Conservation (phyloP, 2,113 vertebrate genomes). For the Eurystomus gularis region DNA sequence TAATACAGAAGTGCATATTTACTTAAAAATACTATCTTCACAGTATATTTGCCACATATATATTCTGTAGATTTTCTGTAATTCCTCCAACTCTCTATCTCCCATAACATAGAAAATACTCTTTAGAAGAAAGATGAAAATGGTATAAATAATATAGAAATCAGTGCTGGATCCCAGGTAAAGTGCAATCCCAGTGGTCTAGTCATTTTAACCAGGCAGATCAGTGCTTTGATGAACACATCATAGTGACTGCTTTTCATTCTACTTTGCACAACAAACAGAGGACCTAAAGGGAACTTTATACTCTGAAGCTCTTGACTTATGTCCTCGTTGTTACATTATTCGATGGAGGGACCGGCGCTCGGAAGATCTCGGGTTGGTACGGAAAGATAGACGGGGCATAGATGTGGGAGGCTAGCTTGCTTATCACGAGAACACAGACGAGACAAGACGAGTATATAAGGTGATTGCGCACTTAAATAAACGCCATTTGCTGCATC, state of each 20-base stretch:
- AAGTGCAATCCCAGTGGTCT: not conserved
- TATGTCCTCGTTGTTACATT: not conserved
- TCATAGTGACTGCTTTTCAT: not conserved
- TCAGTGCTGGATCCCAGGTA: not conserved
- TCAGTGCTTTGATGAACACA: not conserved
- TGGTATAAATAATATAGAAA: not conserved
- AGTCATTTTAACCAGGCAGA: not conserved
- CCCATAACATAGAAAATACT: not conserved
- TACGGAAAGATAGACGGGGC: too few species aligned
- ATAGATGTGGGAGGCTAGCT: too few species aligned
- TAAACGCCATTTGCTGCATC: too few species aligned
- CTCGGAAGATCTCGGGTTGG: too few species aligned
- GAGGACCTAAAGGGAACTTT: not conserved
- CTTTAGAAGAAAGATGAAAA: not conserved
- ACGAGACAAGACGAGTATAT: too few species aligned
- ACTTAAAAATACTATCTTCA: not conserved
- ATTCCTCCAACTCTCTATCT: not conserved
- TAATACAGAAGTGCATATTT: not conserved
- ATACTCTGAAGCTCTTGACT: not conserved
- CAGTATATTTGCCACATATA: not conserved
- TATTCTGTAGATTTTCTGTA: not conserved
- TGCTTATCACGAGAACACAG: too few species aligned
- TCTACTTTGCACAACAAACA: not conserved
- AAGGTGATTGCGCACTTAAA: too few species aligned
- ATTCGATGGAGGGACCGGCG: too few species aligned